These are phyloP conservation scores for Mesocricetus auratus DNA, from an alignment of 2,113 vertebrate species.

Conservation along the genomic window DNA sequence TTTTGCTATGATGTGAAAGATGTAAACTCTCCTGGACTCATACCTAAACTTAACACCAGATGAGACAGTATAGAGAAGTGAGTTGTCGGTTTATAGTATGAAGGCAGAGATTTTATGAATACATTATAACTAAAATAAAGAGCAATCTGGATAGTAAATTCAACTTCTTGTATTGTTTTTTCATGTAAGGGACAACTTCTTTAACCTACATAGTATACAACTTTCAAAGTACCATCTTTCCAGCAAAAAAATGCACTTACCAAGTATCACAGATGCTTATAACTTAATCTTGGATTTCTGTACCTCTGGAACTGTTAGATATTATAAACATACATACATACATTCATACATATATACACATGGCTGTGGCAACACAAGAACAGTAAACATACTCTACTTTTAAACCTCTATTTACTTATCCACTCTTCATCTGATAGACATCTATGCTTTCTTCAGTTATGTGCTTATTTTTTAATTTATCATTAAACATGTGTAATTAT, in stretches of 20 bases:
- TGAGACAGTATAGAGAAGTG: neutral
- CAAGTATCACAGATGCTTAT: neutral
- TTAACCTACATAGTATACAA: neutral
- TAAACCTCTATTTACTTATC: neutral
- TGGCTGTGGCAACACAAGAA: too few relatives aligned
- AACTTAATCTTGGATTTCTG: neutral
- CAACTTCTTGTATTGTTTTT: neutral
- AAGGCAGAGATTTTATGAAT: neutral
- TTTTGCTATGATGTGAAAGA: neutral
- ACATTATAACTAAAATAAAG: neutral
- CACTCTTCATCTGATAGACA: neutral
- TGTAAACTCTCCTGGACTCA: neutral
- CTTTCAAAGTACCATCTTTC: neutral
- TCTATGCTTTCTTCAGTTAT: neutral
- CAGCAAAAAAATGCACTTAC: neutral
- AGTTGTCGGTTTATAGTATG: neutral
- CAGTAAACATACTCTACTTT: neutral
- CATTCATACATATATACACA: neutral
- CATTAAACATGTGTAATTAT: neutral
- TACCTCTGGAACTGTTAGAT: neutral
- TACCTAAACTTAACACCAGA: neutral
- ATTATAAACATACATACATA: neutral
- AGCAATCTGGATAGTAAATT: neutral
- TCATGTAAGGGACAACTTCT: neutral
- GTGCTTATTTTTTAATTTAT: neutral